Percentiles rank a stretch among this genome's conserved stretches.
Evolutionary conservation across 2,797 vertebrate species (phyloP).

Genomic region (Todus mexicanus): DNA sequence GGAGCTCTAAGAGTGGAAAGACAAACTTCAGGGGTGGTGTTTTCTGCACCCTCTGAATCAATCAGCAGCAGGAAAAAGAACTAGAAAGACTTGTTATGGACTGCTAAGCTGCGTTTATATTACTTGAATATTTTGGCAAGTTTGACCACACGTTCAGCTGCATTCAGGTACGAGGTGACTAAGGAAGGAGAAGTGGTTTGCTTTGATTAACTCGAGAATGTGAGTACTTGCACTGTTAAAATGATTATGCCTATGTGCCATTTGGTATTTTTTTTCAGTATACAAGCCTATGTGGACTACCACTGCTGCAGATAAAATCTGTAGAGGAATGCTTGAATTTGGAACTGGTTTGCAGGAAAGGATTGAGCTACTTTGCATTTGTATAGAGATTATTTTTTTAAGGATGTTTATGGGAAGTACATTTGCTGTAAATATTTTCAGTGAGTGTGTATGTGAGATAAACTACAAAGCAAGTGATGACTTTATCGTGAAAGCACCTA

Average conservation of each 20-base stretch:
- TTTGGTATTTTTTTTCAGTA: neutral
- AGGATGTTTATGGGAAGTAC: neutral
- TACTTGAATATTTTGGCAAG: slow-evolving; percentile 48
- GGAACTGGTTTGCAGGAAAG: neutral
- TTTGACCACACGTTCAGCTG: slow-evolving; percentile 34
- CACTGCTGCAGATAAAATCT: neutral
- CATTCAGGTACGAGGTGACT: slow-evolving; percentile 49
- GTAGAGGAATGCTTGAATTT: neutral
- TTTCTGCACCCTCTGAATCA: slow-evolving; percentile 40
- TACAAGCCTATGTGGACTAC: neutral
- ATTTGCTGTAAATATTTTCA: slow-evolving; percentile 10
- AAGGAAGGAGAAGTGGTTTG: slow-evolving; percentile 29
- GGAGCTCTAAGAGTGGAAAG: slow-evolving; percentile 24
- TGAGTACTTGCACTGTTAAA: slow-evolving; percentile 57
- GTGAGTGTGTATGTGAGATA: neutral
- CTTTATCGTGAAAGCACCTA: neutral
- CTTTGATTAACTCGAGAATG: slow-evolving; percentile 29
- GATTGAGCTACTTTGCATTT: neutral
- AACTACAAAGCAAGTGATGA: neutral
- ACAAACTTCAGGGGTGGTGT: slow-evolving; percentile 33
- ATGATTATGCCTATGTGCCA: neutral
- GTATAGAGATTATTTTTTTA: neutral
- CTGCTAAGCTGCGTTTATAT: slow-evolving; percentile 3
- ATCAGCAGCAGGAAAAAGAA: slow-evolving; percentile 45
- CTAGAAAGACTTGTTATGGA: slow-evolving; percentile 35